Conservation (phyloP, 1,140 invertebrate species). For the Drosophila pseudoananassae region DNA sequence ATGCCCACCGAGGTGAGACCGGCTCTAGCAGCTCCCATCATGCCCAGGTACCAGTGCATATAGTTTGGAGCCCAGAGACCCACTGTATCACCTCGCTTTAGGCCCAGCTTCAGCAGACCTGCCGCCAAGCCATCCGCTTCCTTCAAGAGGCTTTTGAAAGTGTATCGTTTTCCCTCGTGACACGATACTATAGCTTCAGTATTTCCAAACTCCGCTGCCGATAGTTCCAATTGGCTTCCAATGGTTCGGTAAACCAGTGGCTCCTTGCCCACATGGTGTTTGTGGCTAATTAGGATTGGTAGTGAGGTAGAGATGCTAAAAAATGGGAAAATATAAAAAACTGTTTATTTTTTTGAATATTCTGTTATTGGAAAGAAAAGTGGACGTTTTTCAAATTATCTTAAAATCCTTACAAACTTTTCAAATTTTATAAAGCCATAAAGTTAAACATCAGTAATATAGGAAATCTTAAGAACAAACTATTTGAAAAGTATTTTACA, state of each 20-base stretch:
- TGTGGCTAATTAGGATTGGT: constrained; percentile 30
- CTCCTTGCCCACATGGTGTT: constrained; percentile 85
- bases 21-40: constrained; percentile 91
- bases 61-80: constrained; percentile 96
- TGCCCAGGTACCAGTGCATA: constrained; percentile 91
- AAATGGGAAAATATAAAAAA: background rate
- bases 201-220: constrained; percentile 86
- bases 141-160: constrained; percentile 87
- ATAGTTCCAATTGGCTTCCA: constrained; percentile 86
- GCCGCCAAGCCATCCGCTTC: constrained; percentile 92
- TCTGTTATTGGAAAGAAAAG: no score
- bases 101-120: constrained; percentile 90
- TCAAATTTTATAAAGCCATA: no score
- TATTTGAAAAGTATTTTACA: no score
- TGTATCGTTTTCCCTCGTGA: constrained; percentile 87
- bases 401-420: no score
- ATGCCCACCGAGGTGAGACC: constrained; percentile 93
- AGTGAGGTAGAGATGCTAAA: constrained; percentile 36
- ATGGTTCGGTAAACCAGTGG: constrained; percentile 87
- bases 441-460: no score
- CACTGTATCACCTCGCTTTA: constrained; percentile 92
- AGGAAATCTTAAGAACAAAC: no score
- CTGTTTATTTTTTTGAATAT: no score
- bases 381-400: no score
- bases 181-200: constrained; percentile 87